A percentile compares a stretch with the other conserved stretches of the same genome.
Evolutionary conservation across 2,797 vertebrate genomes (phyloP).

Genomic region (Brachyrhaphis roseni): DNA sequence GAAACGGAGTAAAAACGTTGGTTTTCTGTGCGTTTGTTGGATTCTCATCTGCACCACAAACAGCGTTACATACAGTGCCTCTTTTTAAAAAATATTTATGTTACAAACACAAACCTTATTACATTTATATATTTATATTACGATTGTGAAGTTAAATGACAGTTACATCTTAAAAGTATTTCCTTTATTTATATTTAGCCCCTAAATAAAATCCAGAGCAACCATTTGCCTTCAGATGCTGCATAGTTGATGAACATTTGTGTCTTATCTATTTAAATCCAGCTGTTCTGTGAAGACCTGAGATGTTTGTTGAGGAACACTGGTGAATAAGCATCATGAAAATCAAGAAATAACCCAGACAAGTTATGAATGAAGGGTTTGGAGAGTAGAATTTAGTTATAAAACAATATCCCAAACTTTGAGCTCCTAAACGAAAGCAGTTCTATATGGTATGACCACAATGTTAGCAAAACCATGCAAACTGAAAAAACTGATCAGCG

Average conservation of each 20-base stretch:
- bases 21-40: too few relatives aligned
- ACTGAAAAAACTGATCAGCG: background rate
- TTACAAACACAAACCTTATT: background rate
- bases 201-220: background rate
- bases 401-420: background rate
- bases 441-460: background rate
- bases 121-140: background rate
- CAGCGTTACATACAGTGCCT: background rate
- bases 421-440: background rate
- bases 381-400: background rate
- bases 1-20: background rate
- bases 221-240: background rate
- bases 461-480: background rate
- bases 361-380: background rate
- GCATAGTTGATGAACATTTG: too few relatives aligned
- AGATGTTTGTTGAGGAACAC: too few relatives aligned
- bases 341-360: background rate
- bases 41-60: constrained; percentile 14
- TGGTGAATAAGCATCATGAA: too few relatives aligned
- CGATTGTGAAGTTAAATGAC: background rate
- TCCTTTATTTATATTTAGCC: background rate
- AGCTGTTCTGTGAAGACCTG: too few relatives aligned
- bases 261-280: too few relatives aligned
- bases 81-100: background rate
- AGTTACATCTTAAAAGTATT: background rate